phyloP scores from a whole-genome alignment of 2,113 vertebrate species.

The Heteronetta atricapilla region DNA sequence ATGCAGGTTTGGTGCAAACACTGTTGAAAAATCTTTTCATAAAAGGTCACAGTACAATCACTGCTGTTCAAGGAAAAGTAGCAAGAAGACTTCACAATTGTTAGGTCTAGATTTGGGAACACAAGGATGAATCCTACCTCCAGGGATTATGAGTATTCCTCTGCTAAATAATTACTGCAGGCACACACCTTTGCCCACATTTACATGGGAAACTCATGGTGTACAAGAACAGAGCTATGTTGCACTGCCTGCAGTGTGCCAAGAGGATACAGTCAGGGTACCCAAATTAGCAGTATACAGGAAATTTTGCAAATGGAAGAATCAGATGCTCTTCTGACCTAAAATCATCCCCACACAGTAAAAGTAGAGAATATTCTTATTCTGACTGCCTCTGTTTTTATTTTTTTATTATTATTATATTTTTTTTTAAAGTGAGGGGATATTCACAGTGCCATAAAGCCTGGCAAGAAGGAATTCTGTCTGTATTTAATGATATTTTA shows the following conservation, averaged over 20 bases:
- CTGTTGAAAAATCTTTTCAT: neutral
- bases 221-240: neutral
- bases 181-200: neutral
- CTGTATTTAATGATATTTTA: neutral
- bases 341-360: neutral
- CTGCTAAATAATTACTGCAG: neutral
- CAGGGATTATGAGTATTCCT: neutral
- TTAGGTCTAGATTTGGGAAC: neutral
- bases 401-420: neutral
- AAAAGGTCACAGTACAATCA: neutral
- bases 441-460: neutral
- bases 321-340: neutral
- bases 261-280: neutral
- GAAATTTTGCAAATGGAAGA: neutral
- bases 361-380: neutral
- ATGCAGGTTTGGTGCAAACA: neutral
- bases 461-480: neutral
- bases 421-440: neutral
- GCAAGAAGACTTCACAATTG: neutral
- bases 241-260: neutral
- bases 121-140: neutral
- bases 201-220: neutral
- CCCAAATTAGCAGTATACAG: fast-evolving
- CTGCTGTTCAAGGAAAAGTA: neutral
- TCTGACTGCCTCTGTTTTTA: neutral